Conservation (phyloP, 1,140 invertebrate species). For the Zeugodacus cucurbitae region DNA sequence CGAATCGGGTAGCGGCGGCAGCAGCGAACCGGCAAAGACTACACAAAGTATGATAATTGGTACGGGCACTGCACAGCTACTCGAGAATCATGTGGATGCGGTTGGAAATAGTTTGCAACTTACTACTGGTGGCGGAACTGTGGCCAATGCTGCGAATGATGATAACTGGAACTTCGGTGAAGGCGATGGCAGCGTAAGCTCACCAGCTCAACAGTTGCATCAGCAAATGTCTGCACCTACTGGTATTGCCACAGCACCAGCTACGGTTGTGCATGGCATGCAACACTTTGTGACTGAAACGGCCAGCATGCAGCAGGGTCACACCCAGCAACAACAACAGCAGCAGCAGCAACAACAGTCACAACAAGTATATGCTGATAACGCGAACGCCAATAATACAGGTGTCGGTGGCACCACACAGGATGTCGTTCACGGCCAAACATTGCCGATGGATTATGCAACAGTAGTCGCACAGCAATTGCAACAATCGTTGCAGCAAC, state of each 20-base stretch:
- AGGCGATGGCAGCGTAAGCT: slow-evolving; percentile 46
- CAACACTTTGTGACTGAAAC: slow-evolving; percentile 52
- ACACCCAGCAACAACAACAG: slow-evolving; percentile 46
- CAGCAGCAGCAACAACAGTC: slow-evolving; percentile 45
- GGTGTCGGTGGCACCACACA: slow-evolving; percentile 1
- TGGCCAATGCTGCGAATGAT: slow-evolving; percentile 50
- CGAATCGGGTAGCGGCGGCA: slow-evolving; percentile 46
- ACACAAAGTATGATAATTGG: slow-evolving; percentile 64
- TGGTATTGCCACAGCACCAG: slow-evolving; percentile 59
- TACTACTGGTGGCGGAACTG: slow-evolving; percentile 48
- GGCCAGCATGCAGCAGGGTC: background rate
- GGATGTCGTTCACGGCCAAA: slow-evolving; percentile 48
- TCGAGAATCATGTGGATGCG: slow-evolving; percentile 59
- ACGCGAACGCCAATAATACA: slow-evolving; percentile 53
- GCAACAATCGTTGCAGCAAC: slow-evolving; percentile 58
- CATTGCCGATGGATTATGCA: slow-evolving; percentile 58
- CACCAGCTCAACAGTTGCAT: slow-evolving; percentile 42
- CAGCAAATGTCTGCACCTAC: slow-evolving; percentile 52
- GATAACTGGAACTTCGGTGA: slow-evolving; percentile 61
- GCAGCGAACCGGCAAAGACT: slow-evolving; percentile 53
- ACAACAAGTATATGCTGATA: slow-evolving; percentile 49
- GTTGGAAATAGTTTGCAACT: slow-evolving; percentile 55
- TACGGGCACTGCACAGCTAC: slow-evolving; percentile 45
- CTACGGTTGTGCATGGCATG: slow-evolving; percentile 61
- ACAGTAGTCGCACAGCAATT: slow-evolving; percentile 59